Conservation (phyloP, 2,113 vertebrate genomes). For the Stegastes partitus region DNA sequence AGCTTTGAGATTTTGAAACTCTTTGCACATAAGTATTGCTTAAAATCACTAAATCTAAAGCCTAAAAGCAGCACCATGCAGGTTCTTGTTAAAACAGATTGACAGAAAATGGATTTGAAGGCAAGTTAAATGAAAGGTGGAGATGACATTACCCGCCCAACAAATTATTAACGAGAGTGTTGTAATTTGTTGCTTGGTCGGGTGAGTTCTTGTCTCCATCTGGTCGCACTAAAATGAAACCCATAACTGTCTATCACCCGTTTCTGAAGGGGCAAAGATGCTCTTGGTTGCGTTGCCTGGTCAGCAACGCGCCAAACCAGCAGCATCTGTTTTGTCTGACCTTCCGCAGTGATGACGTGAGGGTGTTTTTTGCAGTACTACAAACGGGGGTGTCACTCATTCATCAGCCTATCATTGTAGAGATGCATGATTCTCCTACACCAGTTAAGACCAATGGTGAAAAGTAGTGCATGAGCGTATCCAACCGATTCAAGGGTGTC, state of each 20-base stretch:
- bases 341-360: slow-evolving; percentile 80
- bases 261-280: slow-evolving; percentile 81
- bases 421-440: slow-evolving; percentile 71
- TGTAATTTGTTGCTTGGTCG: slow-evolving; percentile 60
- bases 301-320: slow-evolving; percentile 51
- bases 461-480: slow-evolving; percentile 67
- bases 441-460: slow-evolving; percentile 30
- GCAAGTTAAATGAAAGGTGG: slow-evolving; percentile 59
- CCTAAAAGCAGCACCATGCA: neutral
- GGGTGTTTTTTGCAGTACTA: slow-evolving; percentile 50
- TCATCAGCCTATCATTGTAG: slow-evolving; percentile 52
- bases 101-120: slow-evolving; percentile 63
- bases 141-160: slow-evolving; percentile 33
- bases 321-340: slow-evolving; percentile 80
- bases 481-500: slow-evolving; percentile 28
- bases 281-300: slow-evolving; percentile 58
- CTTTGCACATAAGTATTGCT: neutral
- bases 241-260: slow-evolving; percentile 74
- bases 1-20: slow-evolving; percentile 28
- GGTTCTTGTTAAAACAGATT: slow-evolving; percentile 59
- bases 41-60: neutral
- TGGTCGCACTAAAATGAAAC: slow-evolving; percentile 57
- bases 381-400: slow-evolving; percentile 68
- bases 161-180: slow-evolving; percentile 43
- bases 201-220: slow-evolving; percentile 69